A percentile compares a stretch with the other conserved stretches of the same genome.
These are phyloP conservation scores for Exaiptasia diaphana DNA, from an alignment of 64 coral and sea anemone genomes.

Conservation along the genomic window DNA sequence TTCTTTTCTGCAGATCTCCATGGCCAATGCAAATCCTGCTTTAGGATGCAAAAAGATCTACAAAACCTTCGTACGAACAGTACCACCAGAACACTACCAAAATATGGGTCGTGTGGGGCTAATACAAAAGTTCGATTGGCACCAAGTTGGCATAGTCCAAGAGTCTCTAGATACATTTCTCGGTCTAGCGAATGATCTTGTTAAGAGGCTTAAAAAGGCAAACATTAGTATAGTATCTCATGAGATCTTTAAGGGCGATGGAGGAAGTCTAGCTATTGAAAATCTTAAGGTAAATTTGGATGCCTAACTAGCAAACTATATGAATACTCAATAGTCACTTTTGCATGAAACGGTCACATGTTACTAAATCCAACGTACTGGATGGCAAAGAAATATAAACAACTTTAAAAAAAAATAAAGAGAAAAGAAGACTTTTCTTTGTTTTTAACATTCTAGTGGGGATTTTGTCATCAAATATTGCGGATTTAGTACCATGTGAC, in stretches of 20 bases:
- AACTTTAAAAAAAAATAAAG: too few species aligned
- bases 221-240: slow-evolving; percentile 28
- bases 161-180: slow-evolving; percentile 60
- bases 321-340: too few species aligned
- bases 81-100: slow-evolving; percentile 71
- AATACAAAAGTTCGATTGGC: slow-evolving; percentile 46
- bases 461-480: too few species aligned
- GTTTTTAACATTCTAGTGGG: too few species aligned
- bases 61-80: slow-evolving; percentile 65
- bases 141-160: slow-evolving; percentile 32
- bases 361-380: too few species aligned
- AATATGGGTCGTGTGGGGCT: slow-evolving; percentile 50
- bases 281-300: slow-evolving; percentile 48
- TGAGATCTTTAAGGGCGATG: slow-evolving; percentile 45
- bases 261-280: not conserved
- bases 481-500: too few species aligned
- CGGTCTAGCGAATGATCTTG: slow-evolving; percentile 69
- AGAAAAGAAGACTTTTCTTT: too few species aligned
- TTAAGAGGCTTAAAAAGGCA: slow-evolving; percentile 35
- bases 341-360: too few species aligned
- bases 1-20: slow-evolving; percentile 39
- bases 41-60: slow-evolving; percentile 46
- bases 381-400: too few species aligned
- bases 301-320: too few species aligned
- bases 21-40: slow-evolving; percentile 64